Evolutionary conservation across 1,140 invertebrate genomes (phyloP), one percentile per base, ranked within the genome.

Genomic region (Halesus radiatus): DNA sequence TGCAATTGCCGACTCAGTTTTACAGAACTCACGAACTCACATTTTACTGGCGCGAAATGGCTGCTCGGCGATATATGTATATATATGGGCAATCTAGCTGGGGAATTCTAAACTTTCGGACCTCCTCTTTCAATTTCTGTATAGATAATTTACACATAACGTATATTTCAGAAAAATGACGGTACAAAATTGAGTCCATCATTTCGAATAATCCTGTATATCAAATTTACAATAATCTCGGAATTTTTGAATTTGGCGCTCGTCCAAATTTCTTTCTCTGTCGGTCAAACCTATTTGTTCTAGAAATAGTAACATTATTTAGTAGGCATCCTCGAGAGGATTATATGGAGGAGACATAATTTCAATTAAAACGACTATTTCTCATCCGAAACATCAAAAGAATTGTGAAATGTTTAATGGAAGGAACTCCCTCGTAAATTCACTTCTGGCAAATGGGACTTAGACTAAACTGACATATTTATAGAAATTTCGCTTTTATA

Each of bases 331-430:
- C 23, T 23, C 56, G 70, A 74, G 26, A 23, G 50, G 56, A 52
- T 23, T 23, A 74, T 74, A 16, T 15, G 1, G 22, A 23, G 16
- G 53, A 54, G 20, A 37, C 3, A 16, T 54, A 23, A 22, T 22
- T 74, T 74, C 53, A 74, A 74, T 74, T 74, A 74, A 74, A 74
- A 54, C 22, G 13, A 54, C 52, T 29, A 74, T 74, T 74, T 74
- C 45, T 74, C 32, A 29, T 15, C 3, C 50, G 18, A 74, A 54
- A 72, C 37, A 54, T 74, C 70, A 74, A 74, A 74, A 74, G 70
- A 7, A 13, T 53, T 52, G 22, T 8, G 22, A 18, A 22, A 58
- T n/a, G 16, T 58, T 18, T 20, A 18, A 58, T 58, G 20, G 18
- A 18, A 8, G 10, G 54, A 58, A 8, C 7, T 37, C 32, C 32